phyloP scores from a whole-genome alignment of 2,888 invertebrate genomes.

The Encarsia formosa region DNA sequence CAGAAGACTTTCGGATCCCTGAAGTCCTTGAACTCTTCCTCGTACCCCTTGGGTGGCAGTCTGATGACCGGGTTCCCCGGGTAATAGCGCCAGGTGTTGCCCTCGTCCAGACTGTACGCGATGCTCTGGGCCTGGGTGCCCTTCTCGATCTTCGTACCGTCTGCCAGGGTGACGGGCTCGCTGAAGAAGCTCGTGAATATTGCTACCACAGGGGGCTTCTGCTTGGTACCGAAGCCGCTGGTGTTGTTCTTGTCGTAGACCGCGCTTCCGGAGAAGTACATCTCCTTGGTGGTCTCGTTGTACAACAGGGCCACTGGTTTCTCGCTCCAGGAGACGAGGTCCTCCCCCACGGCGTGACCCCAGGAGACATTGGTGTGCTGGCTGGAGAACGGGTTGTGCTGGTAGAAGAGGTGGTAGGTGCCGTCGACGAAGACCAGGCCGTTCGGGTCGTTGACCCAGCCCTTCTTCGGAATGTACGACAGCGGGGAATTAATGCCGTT shows the following conservation, averaged over 20 bases:
- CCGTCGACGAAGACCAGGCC: slow-evolving; percentile 51
- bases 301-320: slow-evolving; percentile 4
- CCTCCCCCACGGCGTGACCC: slow-evolving; percentile 54
- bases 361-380: slow-evolving; percentile 49
- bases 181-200: background rate
- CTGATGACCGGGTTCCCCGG: slow-evolving; percentile 42
- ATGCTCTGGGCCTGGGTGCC: slow-evolving; percentile 37
- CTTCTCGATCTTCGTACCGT: slow-evolving; percentile 1
- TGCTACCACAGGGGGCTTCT: slow-evolving; percentile 1
- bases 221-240: slow-evolving; percentile 4
- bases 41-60: slow-evolving; percentile 3
- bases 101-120: slow-evolving; percentile 47
- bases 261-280: slow-evolving; percentile 54
- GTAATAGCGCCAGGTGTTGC: slow-evolving; percentile 47
- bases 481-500: no score
- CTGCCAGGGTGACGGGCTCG: background rate
- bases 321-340: slow-evolving; percentile 54
- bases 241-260: slow-evolving; percentile 44
- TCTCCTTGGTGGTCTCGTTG: background rate
- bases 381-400: slow-evolving; percentile 52
- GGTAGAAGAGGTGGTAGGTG: slow-evolving; percentile 55
- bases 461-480: slow-evolving; percentile 29
- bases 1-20: slow-evolving; percentile 57
- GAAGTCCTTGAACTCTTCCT: slow-evolving; percentile 37
- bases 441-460: slow-evolving; percentile 60